Evolutionary conservation across 2,797 vertebrate genomes (phyloP), one percentile per base, ranked within the genome.

Genomic region (Aeoliscus strigatus): DNA sequence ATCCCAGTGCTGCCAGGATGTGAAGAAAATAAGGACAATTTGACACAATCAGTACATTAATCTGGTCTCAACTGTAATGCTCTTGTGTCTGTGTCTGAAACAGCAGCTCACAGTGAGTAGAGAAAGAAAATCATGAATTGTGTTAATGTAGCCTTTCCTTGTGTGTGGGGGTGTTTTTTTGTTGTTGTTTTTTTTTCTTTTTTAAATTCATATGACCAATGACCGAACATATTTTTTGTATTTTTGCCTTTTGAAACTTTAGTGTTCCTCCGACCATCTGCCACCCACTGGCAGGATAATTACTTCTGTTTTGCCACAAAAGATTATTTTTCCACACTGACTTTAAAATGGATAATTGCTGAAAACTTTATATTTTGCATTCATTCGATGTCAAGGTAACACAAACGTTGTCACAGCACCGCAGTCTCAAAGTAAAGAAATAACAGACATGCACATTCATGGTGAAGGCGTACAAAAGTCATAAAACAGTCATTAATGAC

Each of bases 211-310:
- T n/a, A n/a, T n/a, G n/a, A n/a, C n/a, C 6, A 21, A 21, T 21
- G 3, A 21, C 18, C 18, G 6, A 21, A 3, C 18, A 21, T 21
- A 6, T 6, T 21, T 21, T 21, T 6, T 21, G 18, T 21, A 3
- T 21, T 21, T 6, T 21, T 21, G 3, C 18, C 6, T 21, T 21
- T 46, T 47, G 28, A 68, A 49, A 55, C 54, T 50, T 52, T 10
- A 32, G 32, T 40, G 24, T 1, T 15, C 42, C 35, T 56, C 43
- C 45, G 46, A 47, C 42, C 50, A 61, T 49, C 51, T 60, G 48
- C 35, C 36, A 54, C 33, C n/a, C n/a, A n/a, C n/a, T n/a, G n/a
- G n/a, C n/a, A 49, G 37, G 45, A 59, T 63, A 59, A 75, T 79
- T 60, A 54, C 47, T 47, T 69, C 52, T 29, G 29, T 69, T 67